Conservation (phyloP, 2,797 vertebrate species). For the Ceryle rudis region DNA sequence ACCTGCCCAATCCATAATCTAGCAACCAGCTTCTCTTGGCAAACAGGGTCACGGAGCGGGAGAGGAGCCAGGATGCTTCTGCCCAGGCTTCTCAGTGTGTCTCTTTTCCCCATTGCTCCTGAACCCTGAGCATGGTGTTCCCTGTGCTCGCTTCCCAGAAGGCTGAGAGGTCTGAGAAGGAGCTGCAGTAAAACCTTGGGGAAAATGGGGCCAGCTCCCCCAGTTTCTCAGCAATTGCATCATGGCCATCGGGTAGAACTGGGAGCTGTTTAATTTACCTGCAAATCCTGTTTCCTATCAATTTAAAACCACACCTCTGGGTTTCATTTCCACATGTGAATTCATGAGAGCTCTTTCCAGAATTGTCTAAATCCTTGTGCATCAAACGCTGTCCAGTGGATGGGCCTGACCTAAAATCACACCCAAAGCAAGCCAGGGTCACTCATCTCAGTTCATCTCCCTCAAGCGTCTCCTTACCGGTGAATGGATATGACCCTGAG, state of each 20-base stretch:
- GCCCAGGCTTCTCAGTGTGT: neutral
- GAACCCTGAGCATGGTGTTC: neutral
- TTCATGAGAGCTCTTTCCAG: neutral
- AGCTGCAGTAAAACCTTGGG: neutral
- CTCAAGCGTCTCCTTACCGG: fast-evolving
- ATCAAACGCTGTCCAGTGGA: neutral
- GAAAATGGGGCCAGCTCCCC: neutral
- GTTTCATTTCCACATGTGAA: neutral
- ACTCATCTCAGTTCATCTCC: neutral
- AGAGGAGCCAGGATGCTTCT: neutral
- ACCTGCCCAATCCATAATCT: neutral
- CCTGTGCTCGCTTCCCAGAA: neutral
- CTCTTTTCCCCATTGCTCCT: neutral
- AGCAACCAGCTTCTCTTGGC: neutral
- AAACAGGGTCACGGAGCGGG: fast-evolving
- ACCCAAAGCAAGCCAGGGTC: neutral
- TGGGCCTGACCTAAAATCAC: neutral
- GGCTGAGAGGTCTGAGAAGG: neutral
- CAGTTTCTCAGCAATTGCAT: neutral
- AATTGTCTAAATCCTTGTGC: neutral
- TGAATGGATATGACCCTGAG: fast-evolving
- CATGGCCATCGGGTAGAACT: neutral
- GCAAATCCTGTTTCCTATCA: neutral
- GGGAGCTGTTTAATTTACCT: neutral
- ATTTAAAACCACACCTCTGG: neutral